Evolutionary conservation across 2,888 invertebrate genomes (phyloP), one percentile per base, ranked within the genome.

Genomic region (Hymenopus coronatus): DNA sequence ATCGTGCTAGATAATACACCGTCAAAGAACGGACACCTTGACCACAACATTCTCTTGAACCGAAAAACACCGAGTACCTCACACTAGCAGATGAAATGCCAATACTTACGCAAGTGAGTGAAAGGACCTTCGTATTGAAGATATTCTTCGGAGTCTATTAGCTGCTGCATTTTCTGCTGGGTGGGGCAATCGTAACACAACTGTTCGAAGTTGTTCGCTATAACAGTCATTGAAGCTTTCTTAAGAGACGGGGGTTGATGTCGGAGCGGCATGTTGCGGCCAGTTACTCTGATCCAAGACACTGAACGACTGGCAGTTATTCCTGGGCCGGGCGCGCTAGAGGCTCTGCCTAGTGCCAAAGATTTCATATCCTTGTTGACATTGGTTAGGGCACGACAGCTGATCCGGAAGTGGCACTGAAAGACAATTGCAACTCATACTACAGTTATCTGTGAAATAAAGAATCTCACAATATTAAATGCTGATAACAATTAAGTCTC

Each of bases 51-150:
- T 40, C 1, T 9, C 12, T 9, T 1, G 12, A 40, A 40, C 40
- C 1, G 40, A 40, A 12, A 9, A 33, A 1, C 33, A 33, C 8
- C 15, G 20, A 15, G 20, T 15, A 70, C 6, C 4, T 6, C 54
- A 70, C 54, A 20, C 54, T 25, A 70, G 25, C 54, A 70, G 54
- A 25, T 20, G 6, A 70, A 20, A 70, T 70, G 54, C 25, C 54
- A 70, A 0, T 86, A 91, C 92, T 91, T 91, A 92, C 92, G 92
- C 91, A 91, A 90, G 87, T 91, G 90, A 20, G 89, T 90, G 88
- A 92, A 92, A 20, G 92, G 92, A 14, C 92, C 92, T 86, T 91
- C 90, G 88, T 89, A 90, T 28, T 90, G 89, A 20, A 92, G 90
- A 89, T 91, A 92, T 2, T 89, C 91, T 46, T 91, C 91, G 25